Conservation (phyloP, 2,797 vertebrate species). For the Enteromius treurensis region DNA sequence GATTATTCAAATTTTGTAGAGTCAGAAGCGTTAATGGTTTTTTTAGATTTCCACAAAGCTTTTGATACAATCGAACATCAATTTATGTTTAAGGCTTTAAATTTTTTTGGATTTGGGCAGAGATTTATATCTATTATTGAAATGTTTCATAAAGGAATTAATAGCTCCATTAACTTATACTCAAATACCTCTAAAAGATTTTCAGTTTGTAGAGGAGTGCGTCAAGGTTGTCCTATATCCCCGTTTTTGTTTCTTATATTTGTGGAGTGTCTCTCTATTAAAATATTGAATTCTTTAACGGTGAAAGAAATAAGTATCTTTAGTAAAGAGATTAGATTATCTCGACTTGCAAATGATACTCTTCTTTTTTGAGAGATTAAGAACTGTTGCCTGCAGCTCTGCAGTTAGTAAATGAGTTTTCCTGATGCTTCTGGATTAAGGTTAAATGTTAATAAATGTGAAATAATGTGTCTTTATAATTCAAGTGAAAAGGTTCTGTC, state of each 20-base stretch:
- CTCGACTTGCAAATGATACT: background rate
- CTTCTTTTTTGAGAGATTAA: too few species aligned
- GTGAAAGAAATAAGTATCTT: background rate
- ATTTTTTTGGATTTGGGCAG: too few species aligned
- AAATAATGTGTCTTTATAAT: background rate
- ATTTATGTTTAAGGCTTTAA: too few species aligned
- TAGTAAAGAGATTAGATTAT: background rate
- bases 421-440: background rate
- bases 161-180: background rate
- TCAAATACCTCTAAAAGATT: background rate
- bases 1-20: background rate
- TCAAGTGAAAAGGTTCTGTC: background rate
- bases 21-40: background rate
- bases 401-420: background rate
- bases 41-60: too few species aligned
- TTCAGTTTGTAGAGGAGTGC: background rate
- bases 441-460: background rate
- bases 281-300: background rate
- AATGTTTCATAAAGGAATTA: background rate
- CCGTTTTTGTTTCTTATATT: background rate
- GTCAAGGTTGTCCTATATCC: background rate
- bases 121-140: background rate
- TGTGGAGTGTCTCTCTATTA: background rate
- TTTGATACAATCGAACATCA: too few species aligned
- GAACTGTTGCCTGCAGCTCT: too few species aligned